A percentile compares a stretch with the other conserved stretches of the same genome.
phyloP scores from a whole-genome alignment of 2,797 vertebrate genomes.

The Lagocephalus sceleratus region DNA sequence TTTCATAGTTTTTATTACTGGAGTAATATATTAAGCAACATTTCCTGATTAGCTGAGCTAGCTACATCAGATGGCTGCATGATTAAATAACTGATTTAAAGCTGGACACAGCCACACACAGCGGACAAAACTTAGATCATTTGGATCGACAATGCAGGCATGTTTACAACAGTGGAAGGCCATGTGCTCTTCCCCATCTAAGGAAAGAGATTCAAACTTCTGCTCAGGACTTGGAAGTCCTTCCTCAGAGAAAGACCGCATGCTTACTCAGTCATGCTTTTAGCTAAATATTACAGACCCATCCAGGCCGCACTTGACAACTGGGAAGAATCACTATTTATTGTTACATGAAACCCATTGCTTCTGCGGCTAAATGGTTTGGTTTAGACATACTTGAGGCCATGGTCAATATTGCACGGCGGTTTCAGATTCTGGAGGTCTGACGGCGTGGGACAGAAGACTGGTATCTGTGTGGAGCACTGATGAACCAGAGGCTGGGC shows the following conservation, averaged over 20 bases:
- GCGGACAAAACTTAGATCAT: conserved; percentile 43
- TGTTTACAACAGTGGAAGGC: conserved; percentile 43
- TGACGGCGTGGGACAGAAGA: conserved; percentile 66
- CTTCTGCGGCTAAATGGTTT: conserved; percentile 73
- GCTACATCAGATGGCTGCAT: conserved; percentile 15
- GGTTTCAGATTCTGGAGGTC: conserved; percentile 70
- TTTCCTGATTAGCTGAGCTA: conserved; percentile 41
- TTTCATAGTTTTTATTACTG: conserved; percentile 50
- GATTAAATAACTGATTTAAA: conserved; percentile 51
- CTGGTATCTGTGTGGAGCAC: conserved; percentile 27
- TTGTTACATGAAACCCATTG: conserved; percentile 79
- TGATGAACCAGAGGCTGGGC: conserved; percentile 71
- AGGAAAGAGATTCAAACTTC: conserved; percentile 18
- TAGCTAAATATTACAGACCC: conserved; percentile 70
- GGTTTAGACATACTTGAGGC: conserved; percentile 77
- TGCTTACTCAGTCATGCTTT: conserved; percentile 73
- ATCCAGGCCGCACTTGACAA: conserved; percentile 74
- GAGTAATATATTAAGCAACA: conserved; percentile 43
- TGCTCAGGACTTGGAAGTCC: conserved; percentile 19
- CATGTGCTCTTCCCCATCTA: conserved; percentile 25
- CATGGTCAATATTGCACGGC: conserved; percentile 69
- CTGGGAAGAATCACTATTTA: conserved; percentile 74
- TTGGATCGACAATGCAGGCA: conserved; percentile 46
- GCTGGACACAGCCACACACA: conserved; percentile 5
- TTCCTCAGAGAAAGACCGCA: conserved; percentile 50